A percentile compares a stretch with the other conserved stretches of the same genome.
Evolutionary conservation across 2,113 vertebrate genomes (phyloP).

Genomic region (Nothobranchius kuhntae): DNA sequence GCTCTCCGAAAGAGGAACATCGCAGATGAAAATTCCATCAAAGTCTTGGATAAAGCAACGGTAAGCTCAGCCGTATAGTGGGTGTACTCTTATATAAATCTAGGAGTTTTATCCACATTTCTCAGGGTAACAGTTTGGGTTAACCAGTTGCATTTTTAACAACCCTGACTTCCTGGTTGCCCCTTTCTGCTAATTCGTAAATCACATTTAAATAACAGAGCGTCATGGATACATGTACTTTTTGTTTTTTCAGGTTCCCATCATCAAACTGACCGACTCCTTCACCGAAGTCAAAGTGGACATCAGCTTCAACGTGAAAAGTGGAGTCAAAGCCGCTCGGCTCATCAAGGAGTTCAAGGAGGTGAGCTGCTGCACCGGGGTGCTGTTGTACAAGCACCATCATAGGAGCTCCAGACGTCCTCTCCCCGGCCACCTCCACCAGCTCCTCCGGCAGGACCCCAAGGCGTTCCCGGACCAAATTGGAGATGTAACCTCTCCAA

Average conservation of each 20-base stretch:
- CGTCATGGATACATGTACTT: too few species aligned
- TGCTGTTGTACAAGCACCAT: too few species aligned
- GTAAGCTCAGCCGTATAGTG: conserved; percentile 67
- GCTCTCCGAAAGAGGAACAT: conserved; percentile 93
- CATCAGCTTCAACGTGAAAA: conserved; percentile 99
- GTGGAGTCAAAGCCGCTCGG: conserved; percentile 92
- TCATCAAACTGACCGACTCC: conserved; percentile 97
- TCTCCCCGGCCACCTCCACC: too few species aligned
- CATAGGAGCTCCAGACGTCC: too few species aligned
- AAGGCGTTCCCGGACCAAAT: too few species aligned
- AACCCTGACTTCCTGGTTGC: too few species aligned
- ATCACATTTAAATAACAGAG: background rate
- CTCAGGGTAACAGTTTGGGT: too few species aligned
- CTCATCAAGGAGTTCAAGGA: conserved; percentile 99
- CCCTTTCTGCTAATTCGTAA: background rate
- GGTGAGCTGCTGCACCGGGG: conserved; percentile 70
- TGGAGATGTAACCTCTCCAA: too few species aligned
- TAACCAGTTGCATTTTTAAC: too few species aligned
- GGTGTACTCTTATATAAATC: too few species aligned
- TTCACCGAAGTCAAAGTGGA: conserved; percentile 98
- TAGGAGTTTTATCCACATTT: too few species aligned
- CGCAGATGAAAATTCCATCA: conserved; percentile 93
- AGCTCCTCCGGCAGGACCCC: too few species aligned
- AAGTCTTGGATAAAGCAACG: conserved; percentile 97
- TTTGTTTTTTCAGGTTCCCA: conserved; percentile 86